A percentile compares a stretch with the other conserved stretches of the same genome.
These are phyloP conservation scores for Netelia melanura DNA, from an alignment of 2,888 invertebrate species.

Conservation along the genomic window DNA sequence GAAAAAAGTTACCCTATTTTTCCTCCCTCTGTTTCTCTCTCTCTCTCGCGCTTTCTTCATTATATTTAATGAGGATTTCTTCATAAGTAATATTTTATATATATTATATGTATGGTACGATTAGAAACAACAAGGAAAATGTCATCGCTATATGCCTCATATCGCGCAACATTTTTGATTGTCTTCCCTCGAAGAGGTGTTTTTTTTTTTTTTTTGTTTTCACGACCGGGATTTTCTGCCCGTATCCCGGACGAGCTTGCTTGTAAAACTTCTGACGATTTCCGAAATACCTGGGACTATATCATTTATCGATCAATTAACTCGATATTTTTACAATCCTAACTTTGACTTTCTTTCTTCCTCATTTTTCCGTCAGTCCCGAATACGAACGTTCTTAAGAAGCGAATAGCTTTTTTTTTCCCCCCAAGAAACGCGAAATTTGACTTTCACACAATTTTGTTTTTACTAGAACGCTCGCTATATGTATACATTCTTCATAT, in stretches of 20 bases:
- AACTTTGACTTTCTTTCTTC: conserved; percentile 9
- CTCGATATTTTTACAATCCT: conserved; percentile 15
- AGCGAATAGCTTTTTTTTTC: conserved; percentile 53
- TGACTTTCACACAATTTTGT: conserved; percentile 8
- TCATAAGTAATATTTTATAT: conserved; percentile 68
- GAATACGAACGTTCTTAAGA: conserved; percentile 29
- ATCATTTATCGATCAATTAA: background rate
- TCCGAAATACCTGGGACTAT: conserved; percentile 17
- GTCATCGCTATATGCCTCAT: conserved; percentile 77
- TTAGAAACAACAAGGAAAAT: conserved; percentile 84
- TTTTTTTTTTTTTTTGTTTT: conserved; percentile 60
- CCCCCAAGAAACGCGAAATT: conserved; percentile 24
- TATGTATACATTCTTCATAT: conserved; percentile 8
- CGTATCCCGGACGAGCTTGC: conserved; percentile 39
- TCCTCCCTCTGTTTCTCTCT: conserved; percentile 33
- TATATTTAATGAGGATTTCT: conserved; percentile 70
- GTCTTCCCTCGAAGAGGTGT: conserved; percentile 82
- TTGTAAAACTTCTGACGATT: conserved; percentile 48
- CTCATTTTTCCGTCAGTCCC: background rate
- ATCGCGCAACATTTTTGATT: conserved; percentile 84
- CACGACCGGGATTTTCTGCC: conserved; percentile 26
- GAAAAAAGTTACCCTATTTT: conserved; percentile 51
- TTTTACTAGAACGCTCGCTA: background rate
- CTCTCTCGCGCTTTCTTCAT: conserved; percentile 29
- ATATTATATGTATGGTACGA: conserved; percentile 75